Conservation (phyloP, 2,113 vertebrate species). For the Alaudala cheleensis region DNA sequence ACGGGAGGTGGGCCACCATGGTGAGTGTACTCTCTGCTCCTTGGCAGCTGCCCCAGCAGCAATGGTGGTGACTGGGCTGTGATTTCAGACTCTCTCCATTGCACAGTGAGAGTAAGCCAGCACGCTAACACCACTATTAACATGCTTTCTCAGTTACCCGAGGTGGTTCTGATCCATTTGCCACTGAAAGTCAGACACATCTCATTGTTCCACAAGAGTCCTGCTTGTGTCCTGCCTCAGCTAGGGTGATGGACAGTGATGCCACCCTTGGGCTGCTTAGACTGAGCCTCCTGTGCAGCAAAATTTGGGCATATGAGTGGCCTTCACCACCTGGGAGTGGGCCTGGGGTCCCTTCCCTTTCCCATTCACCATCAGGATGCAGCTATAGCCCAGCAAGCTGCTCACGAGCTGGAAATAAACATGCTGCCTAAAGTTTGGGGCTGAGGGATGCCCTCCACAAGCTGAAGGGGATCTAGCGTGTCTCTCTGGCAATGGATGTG, state of each 20-base stretch:
- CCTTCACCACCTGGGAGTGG: slow-evolving; percentile 4
- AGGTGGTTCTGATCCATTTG: neutral
- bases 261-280: slow-evolving; percentile 12
- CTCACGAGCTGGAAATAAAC: slow-evolving; percentile 29
- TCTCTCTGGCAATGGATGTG: slow-evolving; percentile 65
- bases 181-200: neutral
- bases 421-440: slow-evolving; percentile 45
- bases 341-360: neutral
- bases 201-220: neutral
- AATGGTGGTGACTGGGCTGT: rapidly evolving
- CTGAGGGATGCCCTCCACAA: slow-evolving; percentile 40
- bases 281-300: neutral
- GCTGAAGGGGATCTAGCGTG: slow-evolving; percentile 27
- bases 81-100: neutral
- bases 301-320: neutral
- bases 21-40: neutral
- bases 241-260: neutral
- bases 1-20: neutral
- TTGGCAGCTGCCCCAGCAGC: neutral
- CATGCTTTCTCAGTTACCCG: neutral
- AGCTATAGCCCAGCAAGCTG: neutral
- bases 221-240: neutral
- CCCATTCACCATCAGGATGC: neutral
- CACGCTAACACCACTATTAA: neutral
- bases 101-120: neutral